Conservation (phyloP, 2,113 vertebrate species). For the Dicerorhinus sumatrensis region DNA sequence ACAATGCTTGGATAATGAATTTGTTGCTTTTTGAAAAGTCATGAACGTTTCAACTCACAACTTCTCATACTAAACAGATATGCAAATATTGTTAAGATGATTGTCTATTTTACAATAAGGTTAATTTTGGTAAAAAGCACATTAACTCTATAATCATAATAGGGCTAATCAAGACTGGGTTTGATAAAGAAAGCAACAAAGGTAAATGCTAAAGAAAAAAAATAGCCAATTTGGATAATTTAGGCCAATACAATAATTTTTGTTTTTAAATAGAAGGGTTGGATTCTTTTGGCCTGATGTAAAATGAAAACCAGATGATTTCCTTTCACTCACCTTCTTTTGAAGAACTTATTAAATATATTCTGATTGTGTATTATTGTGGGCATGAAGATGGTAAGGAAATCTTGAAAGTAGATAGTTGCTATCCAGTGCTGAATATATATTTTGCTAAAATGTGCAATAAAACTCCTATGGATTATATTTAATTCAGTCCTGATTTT, state of each 20-base stretch:
- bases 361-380: constrained; percentile 68
- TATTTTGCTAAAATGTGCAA: constrained; percentile 49
- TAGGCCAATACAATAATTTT: constrained; percentile 71
- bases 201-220: constrained; percentile 75
- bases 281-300: constrained; percentile 38
- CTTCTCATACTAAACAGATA: constrained; percentile 76
- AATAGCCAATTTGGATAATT: constrained; percentile 76
- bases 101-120: constrained; percentile 82
- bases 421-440: background rate
- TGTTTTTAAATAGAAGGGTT: constrained; percentile 74
- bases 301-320: constrained; percentile 69
- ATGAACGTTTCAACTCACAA: constrained; percentile 75
- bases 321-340: constrained; percentile 69
- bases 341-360: constrained; percentile 43
- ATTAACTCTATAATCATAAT: constrained; percentile 80
- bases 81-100: constrained; percentile 83
- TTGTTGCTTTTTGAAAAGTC: constrained; percentile 81
- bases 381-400: background rate
- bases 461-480: background rate
- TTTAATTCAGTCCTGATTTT: background rate
- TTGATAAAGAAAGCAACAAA: constrained; percentile 71
- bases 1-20: constrained; percentile 78
- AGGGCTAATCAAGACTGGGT: constrained; percentile 77
- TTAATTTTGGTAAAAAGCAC: constrained; percentile 79
- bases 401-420: constrained; percentile 21